Evolutionary conservation across 2,113 vertebrate species (phyloP).

Genomic region (Hippopotamus amphibius): DNA sequence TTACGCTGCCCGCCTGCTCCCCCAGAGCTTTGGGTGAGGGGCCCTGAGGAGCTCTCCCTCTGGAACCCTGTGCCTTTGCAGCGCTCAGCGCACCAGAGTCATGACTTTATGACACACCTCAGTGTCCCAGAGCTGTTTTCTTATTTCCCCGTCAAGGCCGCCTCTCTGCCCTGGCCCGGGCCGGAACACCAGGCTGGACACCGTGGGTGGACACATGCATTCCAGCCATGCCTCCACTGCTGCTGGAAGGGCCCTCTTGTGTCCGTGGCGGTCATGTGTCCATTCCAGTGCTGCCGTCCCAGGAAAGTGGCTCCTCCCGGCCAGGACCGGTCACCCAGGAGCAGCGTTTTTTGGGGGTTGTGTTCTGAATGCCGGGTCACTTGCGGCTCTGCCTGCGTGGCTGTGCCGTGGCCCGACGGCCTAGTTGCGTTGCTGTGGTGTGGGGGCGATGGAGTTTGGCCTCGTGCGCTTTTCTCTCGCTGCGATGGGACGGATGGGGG

Average conservation of each 20-base stretch:
- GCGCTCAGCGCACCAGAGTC: background rate
- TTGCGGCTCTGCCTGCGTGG: background rate
- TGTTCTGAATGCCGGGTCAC: background rate
- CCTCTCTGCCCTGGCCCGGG: background rate
- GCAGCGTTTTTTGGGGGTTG: background rate
- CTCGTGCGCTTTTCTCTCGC: background rate
- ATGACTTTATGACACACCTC: background rate
- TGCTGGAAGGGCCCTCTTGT: slow-evolving; percentile 44
- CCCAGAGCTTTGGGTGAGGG: background rate
- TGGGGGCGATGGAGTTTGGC: background rate
- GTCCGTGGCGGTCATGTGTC: background rate
- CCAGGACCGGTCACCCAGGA: background rate
- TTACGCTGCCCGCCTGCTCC: background rate
- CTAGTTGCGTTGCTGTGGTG: background rate
- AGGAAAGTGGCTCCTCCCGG: background rate
- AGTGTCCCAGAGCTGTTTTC: background rate
- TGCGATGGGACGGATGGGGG: background rate
- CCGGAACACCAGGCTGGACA: background rate
- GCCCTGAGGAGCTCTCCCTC: background rate
- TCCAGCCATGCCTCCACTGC: background rate
- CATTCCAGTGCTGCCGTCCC: background rate
- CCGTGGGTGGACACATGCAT: slow-evolving; percentile 43
- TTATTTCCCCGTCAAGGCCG: background rate
- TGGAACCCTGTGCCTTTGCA: background rate
- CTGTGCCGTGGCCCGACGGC: too few species aligned